Percentiles rank a stretch among this genome's conserved stretches.
Evolutionary conservation across 2,888 invertebrate species (phyloP).

Genomic region (Xylocampa areola): DNA sequence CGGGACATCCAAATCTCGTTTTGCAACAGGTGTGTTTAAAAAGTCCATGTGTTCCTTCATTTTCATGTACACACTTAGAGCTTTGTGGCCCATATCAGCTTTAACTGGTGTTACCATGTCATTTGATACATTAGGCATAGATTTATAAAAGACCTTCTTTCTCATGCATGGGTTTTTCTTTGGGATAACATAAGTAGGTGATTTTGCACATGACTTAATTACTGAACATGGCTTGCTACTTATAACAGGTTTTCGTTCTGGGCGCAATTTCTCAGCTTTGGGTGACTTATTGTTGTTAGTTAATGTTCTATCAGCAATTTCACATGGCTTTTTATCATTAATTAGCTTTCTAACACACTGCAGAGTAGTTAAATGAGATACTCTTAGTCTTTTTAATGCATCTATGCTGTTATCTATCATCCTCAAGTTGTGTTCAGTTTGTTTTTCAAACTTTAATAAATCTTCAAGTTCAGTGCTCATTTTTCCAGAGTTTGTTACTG

Average conservation of each 20-base stretch:
- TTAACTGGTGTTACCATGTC: conserved; percentile 67
- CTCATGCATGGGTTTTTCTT: conserved; percentile 75
- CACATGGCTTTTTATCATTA: conserved; percentile 62
- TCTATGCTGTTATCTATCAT: conserved; percentile 73
- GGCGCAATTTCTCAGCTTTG: conserved; percentile 53
- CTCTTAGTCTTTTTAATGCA: conserved; percentile 69
- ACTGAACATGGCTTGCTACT: conserved; percentile 69
- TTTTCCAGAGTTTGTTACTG: conserved; percentile 66
- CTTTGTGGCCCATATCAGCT: conserved; percentile 66
- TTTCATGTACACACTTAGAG: conserved; percentile 79
- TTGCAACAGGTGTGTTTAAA: conserved; percentile 76
- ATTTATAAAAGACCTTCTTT: conserved; percentile 77
- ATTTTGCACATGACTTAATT: conserved; percentile 71
- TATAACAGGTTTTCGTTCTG: conserved; percentile 53
- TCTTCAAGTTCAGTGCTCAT: conserved; percentile 69
- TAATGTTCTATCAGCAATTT: conserved; percentile 59
- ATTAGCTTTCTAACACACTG: conserved; percentile 72
- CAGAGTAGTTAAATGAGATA: conserved; percentile 73
- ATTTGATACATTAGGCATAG: conserved; percentile 75
- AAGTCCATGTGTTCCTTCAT: conserved; percentile 83
- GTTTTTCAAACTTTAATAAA: conserved; percentile 71
- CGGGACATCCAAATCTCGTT: conserved; percentile 54
- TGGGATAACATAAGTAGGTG: conserved; percentile 82
- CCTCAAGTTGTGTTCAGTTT: conserved; percentile 70
- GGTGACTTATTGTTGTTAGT: conserved; percentile 43